Evolutionary conservation across 2,113 vertebrate species (phyloP).

Genomic region (Pelvicachromis taeniatus): DNA sequence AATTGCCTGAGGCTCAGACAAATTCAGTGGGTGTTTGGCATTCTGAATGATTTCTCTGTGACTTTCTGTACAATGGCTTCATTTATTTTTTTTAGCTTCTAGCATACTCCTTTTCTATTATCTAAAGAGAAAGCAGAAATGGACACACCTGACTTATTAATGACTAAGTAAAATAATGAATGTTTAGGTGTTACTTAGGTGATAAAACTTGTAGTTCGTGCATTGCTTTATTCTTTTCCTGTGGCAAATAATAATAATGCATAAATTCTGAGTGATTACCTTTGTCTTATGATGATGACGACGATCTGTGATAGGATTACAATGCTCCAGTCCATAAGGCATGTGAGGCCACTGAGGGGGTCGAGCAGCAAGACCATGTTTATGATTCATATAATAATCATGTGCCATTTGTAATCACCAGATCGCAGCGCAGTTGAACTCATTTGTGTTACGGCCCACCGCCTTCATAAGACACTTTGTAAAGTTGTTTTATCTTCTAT

Average conservation of each 20-base stretch:
- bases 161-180: not conserved
- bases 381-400: not conserved
- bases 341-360: not conserved
- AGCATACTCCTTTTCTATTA: not conserved
- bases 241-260: not conserved
- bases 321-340: not conserved
- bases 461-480: not conserved
- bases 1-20: conserved; percentile 15
- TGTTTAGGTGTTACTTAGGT: not conserved
- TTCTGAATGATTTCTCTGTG: conserved; percentile 5
- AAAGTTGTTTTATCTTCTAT: not conserved
- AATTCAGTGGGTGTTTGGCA: conserved; percentile 14
- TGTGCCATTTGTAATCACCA: not conserved
- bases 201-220: not conserved
- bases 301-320: not conserved
- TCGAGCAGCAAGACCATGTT: not conserved
- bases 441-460: not conserved
- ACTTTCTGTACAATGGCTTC: conserved; percentile 1
- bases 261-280: not conserved
- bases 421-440: not conserved
- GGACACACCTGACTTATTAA: not conserved
- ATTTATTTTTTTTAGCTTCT: not conserved
- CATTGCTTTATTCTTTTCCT: not conserved
- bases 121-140: not conserved
- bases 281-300: not conserved